These are phyloP conservation scores for Cyclopterus lumpus DNA, from an alignment of 2,797 vertebrate genomes.

Conservation along the genomic window DNA sequence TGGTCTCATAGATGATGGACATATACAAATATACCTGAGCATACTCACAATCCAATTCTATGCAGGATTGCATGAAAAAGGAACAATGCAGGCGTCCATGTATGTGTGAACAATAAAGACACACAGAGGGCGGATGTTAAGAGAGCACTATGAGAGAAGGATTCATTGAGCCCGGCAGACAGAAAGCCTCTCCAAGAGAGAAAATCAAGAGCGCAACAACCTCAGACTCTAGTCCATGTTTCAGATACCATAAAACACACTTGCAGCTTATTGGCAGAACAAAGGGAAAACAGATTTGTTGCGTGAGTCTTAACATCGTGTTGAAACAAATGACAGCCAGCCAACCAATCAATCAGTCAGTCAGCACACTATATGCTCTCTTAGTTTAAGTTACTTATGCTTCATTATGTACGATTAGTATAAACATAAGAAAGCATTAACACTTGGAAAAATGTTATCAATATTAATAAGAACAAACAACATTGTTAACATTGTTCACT, in stretches of 20 bases:
- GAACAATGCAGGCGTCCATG: conserved; percentile 39
- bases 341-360: neutral
- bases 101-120: conserved; percentile 34
- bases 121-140: conserved; percentile 38
- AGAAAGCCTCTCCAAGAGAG: conserved; percentile 45
- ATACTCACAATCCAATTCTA: conserved; percentile 30
- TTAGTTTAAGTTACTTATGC: neutral
- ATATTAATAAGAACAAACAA: neutral
- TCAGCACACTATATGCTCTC: neutral
- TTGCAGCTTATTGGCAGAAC: conserved; percentile 1
- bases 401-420: neutral
- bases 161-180: conserved; percentile 49
- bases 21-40: conserved; percentile 20
- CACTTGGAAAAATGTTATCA: neutral
- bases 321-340: neutral
- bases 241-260: conserved; percentile 35
- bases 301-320: neutral
- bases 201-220: conserved; percentile 41
- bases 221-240: conserved; percentile 31
- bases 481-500: neutral
- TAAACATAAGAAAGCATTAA: neutral
- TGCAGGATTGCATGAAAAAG: conserved; percentile 28
- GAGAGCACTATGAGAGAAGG: conserved; percentile 35
- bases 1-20: conserved; percentile 25
- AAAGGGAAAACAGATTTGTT: neutral